Base-by-base conservation (phyloP, 2,113 vertebrate genomes). In the Dicrurus megarhynchus region DNA sequence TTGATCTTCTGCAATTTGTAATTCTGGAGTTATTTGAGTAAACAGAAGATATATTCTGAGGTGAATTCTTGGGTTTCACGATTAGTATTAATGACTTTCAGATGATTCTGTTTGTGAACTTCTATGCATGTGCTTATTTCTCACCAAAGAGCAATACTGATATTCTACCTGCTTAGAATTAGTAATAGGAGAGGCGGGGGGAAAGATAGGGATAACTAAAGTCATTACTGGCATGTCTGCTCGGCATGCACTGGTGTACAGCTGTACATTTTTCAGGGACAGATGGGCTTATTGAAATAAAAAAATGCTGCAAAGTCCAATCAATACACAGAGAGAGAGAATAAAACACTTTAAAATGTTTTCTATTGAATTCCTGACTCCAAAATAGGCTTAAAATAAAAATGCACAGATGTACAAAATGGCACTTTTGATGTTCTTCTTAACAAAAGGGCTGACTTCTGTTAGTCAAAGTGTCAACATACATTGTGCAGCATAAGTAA, bases 111-210 rank as follows among this genome's bases (percentile, higher is more conserved):
- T 89, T 84, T 79, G 69, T 91, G 82, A 95, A 96, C 69, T 59
- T 92, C 49, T 75, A 85, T 83, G 67, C 35, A 90, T 87, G 64
- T 96, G 68, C 60, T 92, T 84, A 94, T 79, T 97, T 71, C 84
- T 96, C 1, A 7, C 57, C 73, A 73, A 95, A 96, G 55, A 97
- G 59, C n/a, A 91, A 84, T 92, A 97, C 4, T 95, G 96, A 91
- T 88, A 96, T 53, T 87, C 77, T 96, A 98, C 89, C 89, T 97
- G 91, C 89, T 97, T 89, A 95, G 93, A 97, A 98, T 98, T 87
- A 96, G 65, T 85, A 97, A 95, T 2, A 94, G 71, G 77, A 95
- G 60, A 41, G 1, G 32, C 13, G 13, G 46, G 53, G 17, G 1
- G 78, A 90, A 91, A 89, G 87, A 87, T 19, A 75, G 78, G 60